phyloP scores from a whole-genome alignment of 2,113 vertebrate genomes.

The Alectura lathami region DNA sequence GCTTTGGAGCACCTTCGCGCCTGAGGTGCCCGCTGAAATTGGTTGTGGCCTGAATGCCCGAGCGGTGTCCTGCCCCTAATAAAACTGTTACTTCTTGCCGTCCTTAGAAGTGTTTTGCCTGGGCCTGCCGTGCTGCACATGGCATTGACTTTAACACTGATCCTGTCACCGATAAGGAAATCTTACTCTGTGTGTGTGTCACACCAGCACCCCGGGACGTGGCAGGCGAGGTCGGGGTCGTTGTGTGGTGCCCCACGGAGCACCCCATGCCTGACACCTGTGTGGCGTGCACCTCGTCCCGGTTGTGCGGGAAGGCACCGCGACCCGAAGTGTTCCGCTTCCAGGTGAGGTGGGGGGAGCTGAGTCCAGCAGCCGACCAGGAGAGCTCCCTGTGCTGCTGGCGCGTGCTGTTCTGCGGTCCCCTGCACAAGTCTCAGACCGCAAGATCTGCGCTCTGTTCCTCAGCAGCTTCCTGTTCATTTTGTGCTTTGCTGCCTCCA shows the following conservation, averaged over 20 bases:
- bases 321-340: too few species aligned
- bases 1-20: background rate
- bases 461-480: background rate
- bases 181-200: too few species aligned
- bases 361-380: too few species aligned
- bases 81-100: background rate
- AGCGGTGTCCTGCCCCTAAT: background rate
- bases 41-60: background rate
- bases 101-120: background rate
- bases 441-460: background rate
- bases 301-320: too few species aligned
- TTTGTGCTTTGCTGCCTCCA: background rate
- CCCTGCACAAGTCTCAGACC: background rate
- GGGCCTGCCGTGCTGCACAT: background rate
- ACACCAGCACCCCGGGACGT: too few species aligned
- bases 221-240: too few species aligned
- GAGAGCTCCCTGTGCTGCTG: too few species aligned
- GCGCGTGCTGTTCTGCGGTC: background rate
- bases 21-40: background rate
- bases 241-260: too few species aligned
- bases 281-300: too few species aligned
- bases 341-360: too few species aligned
- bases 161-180: background rate
- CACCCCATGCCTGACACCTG: too few species aligned
- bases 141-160: background rate